These are phyloP conservation scores for Melanotaenia duboulayi DNA, from an alignment of 2,113 vertebrate genomes.

Conservation along the genomic window DNA sequence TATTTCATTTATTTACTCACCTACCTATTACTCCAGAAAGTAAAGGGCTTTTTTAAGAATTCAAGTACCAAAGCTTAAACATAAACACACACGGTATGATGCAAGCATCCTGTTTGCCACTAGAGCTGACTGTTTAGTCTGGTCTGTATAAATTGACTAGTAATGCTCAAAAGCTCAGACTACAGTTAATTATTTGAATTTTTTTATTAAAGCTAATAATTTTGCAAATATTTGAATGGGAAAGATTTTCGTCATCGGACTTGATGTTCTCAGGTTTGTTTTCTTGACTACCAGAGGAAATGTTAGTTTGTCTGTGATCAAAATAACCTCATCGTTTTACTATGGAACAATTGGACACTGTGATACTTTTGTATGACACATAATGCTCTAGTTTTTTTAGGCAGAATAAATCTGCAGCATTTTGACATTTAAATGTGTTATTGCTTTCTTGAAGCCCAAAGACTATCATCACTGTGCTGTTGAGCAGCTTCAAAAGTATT, in stretches of 20 bases:
- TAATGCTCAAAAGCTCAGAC: background rate
- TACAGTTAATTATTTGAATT: background rate
- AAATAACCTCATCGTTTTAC: conserved; percentile 26
- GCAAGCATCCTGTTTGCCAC: conserved; percentile 37
- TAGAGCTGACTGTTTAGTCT: conserved; percentile 31
- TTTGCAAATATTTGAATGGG: background rate
- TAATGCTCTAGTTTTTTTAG: conserved; percentile 29
- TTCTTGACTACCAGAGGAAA: conserved; percentile 14
- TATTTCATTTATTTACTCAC: background rate
- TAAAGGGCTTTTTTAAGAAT: background rate
- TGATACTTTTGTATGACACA: conserved; percentile 32
- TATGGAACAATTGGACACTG: conserved; percentile 30
- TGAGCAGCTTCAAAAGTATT: conserved; percentile 23
- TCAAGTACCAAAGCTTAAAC: background rate
- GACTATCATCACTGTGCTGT: conserved; percentile 16
- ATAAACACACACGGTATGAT: background rate
- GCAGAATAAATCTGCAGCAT: conserved; percentile 17
- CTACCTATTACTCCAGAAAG: background rate
- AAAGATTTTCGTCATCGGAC: conserved; percentile 5
- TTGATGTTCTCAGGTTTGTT: conserved; percentile 15
- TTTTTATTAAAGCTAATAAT: too few relatives aligned
- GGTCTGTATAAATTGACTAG: background rate
- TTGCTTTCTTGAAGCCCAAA: conserved; percentile 22
- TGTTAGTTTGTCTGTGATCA: conserved; percentile 12
- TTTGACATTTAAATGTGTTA: conserved; percentile 39